phyloP scores from a whole-genome alignment of 2,113 vertebrate genomes.

The Cichladusa arquata region DNA sequence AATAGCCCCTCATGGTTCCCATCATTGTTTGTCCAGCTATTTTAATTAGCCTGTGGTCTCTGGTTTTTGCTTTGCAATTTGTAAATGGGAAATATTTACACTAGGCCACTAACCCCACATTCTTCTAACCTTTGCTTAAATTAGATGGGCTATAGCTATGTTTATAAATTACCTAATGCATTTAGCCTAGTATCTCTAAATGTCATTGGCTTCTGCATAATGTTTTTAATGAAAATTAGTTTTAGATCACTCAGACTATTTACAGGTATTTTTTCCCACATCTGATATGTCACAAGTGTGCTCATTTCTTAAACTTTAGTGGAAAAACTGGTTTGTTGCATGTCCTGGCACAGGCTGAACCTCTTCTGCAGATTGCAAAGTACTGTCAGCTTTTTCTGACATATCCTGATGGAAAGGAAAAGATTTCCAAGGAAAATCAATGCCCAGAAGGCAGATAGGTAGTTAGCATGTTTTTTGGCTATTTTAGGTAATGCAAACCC shows the following conservation, averaged over 20 bases:
- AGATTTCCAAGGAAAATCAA: neutral
- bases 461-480: neutral
- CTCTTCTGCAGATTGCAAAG: neutral
- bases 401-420: neutral
- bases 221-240: neutral
- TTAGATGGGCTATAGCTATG: neutral
- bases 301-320: neutral
- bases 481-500: neutral
- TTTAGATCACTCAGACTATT: neutral
- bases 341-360: neutral
- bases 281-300: neutral
- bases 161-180: conserved; percentile 1
- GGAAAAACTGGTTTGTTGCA: neutral
- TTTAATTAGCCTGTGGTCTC: conserved; percentile 35
- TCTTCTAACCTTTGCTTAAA: neutral
- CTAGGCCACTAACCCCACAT: neutral
- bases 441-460: neutral
- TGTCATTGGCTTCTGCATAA: neutral
- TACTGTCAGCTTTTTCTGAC: neutral
- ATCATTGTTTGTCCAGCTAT: conserved; percentile 29
- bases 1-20: conserved; percentile 43
- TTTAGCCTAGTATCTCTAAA: neutral
- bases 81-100: conserved; percentile 14
- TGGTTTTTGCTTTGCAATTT: neutral
- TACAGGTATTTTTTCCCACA: neutral